A percentile compares a stretch with the other conserved stretches of the same genome.
phyloP scores from a whole-genome alignment of 1,140 invertebrate genomes.

The Pseudomyrmex sp. region DNA sequence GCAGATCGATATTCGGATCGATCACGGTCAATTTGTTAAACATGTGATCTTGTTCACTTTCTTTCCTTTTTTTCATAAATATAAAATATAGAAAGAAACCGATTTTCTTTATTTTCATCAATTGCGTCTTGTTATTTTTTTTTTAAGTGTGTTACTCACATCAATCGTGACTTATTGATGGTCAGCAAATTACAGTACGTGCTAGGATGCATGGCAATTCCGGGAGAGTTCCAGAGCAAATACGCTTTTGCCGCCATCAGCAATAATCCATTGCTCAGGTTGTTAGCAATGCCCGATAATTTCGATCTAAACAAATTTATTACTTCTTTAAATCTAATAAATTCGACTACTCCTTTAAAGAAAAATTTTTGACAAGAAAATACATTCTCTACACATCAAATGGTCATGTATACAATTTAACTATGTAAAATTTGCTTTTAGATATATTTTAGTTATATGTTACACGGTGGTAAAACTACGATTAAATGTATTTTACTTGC shows the following conservation, averaged over 20 bases:
- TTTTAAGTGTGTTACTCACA: conserved; percentile 33
- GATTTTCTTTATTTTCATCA: not conserved
- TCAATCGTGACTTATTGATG: conserved; percentile 55
- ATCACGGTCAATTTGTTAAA: conserved; percentile 62
- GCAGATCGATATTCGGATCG: conserved; percentile 70
- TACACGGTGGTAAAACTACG: too few relatives aligned
- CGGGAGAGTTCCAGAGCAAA: conserved; percentile 77
- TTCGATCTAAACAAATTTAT: conserved; percentile 62
- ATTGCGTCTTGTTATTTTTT: conserved; percentile 2
- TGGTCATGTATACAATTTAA: too few relatives aligned
- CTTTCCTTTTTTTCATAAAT: conserved; percentile 19
- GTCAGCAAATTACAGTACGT: conserved; percentile 60
- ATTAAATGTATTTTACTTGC: conserved; percentile 62
- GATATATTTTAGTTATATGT: too few relatives aligned
- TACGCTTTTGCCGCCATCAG: conserved; percentile 77
- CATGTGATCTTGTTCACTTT: conserved; percentile 14
- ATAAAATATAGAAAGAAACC: conserved; percentile 11
- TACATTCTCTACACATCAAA: too few relatives aligned
- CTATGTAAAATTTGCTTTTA: too few relatives aligned
- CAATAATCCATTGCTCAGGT: conserved; percentile 64
- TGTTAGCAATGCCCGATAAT: conserved; percentile 60
- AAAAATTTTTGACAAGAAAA: not conserved
- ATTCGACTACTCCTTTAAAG: not conserved
- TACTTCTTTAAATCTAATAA: not conserved
- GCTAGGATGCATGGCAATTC: conserved; percentile 72